Evolutionary conservation across 2,797 vertebrate species (phyloP), one percentile per base, ranked within the genome.

Genomic region (Crocodylus rhombifer): DNA sequence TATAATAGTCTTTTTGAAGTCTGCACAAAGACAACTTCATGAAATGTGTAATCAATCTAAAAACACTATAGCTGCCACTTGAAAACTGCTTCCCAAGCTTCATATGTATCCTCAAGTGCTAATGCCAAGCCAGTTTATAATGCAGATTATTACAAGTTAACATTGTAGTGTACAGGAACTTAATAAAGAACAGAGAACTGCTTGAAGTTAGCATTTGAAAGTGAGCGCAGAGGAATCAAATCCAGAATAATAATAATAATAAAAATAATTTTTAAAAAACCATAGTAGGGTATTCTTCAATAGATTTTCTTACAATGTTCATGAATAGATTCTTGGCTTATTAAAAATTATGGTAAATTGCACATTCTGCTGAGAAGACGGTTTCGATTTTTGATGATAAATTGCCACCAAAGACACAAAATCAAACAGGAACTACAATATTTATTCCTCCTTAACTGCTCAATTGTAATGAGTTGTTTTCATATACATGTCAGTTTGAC

Each of bases 271-370:
- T 77, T 71, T 56, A 83, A 90, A 42, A 2, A 73, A 80, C 36
- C 42, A 81, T 23, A 63, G 77, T 79, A 74, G 87, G 78, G 30
- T 86, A 51, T 81, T 77, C 86, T 89, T 82, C 82, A 95, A 93
- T 61, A 82, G 77, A 89, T 63, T 57, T 51, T 94, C 60, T 94
- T 67, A 4, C 18, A 88, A 57, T 58, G 25, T 60, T 77, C 85
- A 60, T 57, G 64, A 67, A 87, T n/a, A 83, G 79, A 74, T 14
- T 83, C 73, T 86, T 95, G 86, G 71, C 21, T 36, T 86, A 79
- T 60, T 77, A 84, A 73, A 89, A 28, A 86, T 28, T 23, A 14
- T 77, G 74, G 84, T 58, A 91, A 84, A 36, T 57, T 2, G 15
- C 84, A 1, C 57, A 25, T 61, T n/a, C 42, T 57, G n/a, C 79